Percentiles rank a stretch among this genome's conserved stretches.
Conservation (phyloP, 2,113 vertebrate species). For the Aepyceros melampus region DNA sequence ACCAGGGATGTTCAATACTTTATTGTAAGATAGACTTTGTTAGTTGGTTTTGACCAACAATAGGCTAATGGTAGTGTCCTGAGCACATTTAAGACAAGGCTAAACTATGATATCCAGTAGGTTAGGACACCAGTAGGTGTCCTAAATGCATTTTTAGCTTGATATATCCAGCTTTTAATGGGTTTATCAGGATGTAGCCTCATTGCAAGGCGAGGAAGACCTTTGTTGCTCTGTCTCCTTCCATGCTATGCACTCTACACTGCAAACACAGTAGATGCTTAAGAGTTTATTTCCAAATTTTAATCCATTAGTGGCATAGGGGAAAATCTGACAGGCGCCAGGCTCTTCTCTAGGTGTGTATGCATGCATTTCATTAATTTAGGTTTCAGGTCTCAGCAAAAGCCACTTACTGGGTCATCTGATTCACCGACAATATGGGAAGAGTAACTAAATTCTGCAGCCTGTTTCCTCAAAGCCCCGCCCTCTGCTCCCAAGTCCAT, state of each 20-base stretch:
- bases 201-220: background rate
- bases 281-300: background rate
- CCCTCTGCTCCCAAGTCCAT: background rate
- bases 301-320: background rate
- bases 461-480: background rate
- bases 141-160: background rate
- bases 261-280: background rate
- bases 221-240: background rate
- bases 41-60: background rate
- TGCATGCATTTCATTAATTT: background rate
- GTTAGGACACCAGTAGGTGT: no score
- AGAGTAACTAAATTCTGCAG: fast-evolving
- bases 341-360: background rate
- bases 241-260: fast-evolving
- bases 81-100: background rate
- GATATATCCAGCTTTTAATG: background rate
- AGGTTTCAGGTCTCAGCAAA: background rate
- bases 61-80: background rate
- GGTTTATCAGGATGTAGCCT: background rate
- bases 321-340: fast-evolving
- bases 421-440: background rate
- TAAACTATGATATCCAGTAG: background rate
- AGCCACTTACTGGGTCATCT: background rate
- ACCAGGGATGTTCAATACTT: background rate
- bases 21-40: background rate